Evolutionary conservation across 2,888 invertebrate genomes (phyloP).

Genomic region (Axea sp.): DNA sequence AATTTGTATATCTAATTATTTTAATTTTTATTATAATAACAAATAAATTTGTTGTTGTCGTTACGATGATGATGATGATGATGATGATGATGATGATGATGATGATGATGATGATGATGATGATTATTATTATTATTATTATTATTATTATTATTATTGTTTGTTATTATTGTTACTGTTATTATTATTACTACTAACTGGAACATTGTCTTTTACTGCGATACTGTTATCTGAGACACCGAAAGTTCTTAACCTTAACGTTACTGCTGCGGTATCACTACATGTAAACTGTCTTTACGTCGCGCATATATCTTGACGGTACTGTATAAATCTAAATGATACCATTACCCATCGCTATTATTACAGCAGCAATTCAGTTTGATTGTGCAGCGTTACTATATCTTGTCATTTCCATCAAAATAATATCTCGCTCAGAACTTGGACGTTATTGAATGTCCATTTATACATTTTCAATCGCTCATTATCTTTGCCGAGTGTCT

Average conservation of each 20-base stretch:
- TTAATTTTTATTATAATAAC: no score
- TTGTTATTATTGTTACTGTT: no score
- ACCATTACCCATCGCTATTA: constrained; percentile 30
- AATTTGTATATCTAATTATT: no score
- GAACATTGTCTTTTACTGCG: no score
- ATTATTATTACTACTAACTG: no score
- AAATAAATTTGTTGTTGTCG: no score
- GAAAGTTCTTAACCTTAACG: constrained; percentile 16
- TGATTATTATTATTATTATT: no score
- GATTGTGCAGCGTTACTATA: constrained; percentile 20
- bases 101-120: no score
- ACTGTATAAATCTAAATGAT: constrained; percentile 45
- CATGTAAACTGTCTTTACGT: constrained; percentile 36
- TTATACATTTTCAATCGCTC: not conserved
- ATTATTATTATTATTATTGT: no score
- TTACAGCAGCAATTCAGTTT: constrained; percentile 35
- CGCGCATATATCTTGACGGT: constrained; percentile 22
- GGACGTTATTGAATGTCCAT: constrained; percentile 6
- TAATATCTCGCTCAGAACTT: not conserved
- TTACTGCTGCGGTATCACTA: constrained; percentile 13
- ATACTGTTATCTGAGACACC: constrained; percentile 8
- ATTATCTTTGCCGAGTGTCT: not conserved
- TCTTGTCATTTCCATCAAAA: constrained; percentile 32
- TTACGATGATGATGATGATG: no score
- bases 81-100: no score